phyloP scores from a whole-genome alignment of 2,113 vertebrate genomes.

The Rhea pennata region DNA sequence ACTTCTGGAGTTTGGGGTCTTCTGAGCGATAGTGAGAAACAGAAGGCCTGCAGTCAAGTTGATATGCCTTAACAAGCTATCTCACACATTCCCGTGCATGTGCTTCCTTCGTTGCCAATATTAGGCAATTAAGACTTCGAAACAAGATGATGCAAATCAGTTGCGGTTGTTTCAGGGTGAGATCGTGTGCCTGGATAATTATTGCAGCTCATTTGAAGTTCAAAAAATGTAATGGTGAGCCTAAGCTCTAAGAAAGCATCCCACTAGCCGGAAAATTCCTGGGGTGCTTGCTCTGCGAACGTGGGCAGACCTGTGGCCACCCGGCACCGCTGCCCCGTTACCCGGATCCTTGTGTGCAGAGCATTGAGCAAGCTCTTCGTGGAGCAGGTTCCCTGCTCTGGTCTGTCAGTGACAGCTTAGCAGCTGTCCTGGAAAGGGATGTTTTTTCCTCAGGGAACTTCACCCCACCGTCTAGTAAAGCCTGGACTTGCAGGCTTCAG shows the following conservation, averaged over 20 bases:
- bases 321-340: fast-evolving
- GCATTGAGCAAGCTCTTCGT: background rate
- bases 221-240: background rate
- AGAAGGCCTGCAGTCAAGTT: background rate
- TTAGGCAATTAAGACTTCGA: background rate
- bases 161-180: background rate
- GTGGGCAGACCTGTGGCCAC: background rate
- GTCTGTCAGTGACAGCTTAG: background rate
- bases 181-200: fast-evolving
- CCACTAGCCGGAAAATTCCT: fast-evolving
- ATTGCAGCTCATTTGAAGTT: background rate
- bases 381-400: background rate
- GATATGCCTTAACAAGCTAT: background rate
- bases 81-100: too few species aligned
- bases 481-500: background rate
- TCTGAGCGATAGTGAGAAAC: background rate
- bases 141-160: background rate
- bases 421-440: background rate
- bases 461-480: fast-evolving
- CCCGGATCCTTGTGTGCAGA: fast-evolving
- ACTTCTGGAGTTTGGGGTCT: background rate
- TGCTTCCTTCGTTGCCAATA: background rate
- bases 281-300: background rate
- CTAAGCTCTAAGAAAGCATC: fast-evolving
- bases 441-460: background rate